Base-by-base conservation (phyloP, 2,797 vertebrate species). In the Karalla daura region DNA sequence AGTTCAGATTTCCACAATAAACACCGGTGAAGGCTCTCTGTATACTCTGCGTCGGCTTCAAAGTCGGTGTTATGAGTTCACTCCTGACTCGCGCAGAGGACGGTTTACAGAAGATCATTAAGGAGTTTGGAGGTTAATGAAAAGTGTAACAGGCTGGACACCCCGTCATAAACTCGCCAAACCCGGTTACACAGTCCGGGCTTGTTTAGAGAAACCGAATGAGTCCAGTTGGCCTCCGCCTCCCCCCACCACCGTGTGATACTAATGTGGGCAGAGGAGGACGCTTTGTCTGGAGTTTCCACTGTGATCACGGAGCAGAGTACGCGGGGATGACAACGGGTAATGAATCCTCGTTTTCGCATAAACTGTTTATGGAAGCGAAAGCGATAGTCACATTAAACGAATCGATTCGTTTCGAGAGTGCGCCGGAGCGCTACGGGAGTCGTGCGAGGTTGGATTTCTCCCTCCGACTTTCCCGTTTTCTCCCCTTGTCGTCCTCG, bases 401-500 rank as follows among this genome's bases (percentile, higher is more conserved):
- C 21, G 10, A 61, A 68, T 37, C 2, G 5, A 63, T 60, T 32
- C 64, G 1, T n/a, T n/a, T n/a, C n/a, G n/a, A n/a, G n/a, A n/a
- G n/a, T n/a, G n/a, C n/a, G n/a, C n/a, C n/a, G n/a, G n/a, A n/a
- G n/a, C n/a, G n/a, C n/a, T n/a, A n/a, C n/a, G n/a, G n/a, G n/a
- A n/a, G n/a, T n/a, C n/a, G n/a, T n/a, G n/a, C n/a, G n/a, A n/a
- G n/a, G n/a, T n/a, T n/a, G n/a, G n/a, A n/a, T n/a, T n/a, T n/a
- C n/a, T n/a, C n/a, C n/a, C n/a, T n/a, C n/a, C n/a, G 76, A 87
- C 84, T 88, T 91, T 83, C 59, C 58, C 8, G 5, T 80, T 74
- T 81, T 82, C 83, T 86, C 81, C 45, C 46, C 60, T 74, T 82
- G 63, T 64, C 70, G 61, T 40, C 60, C 41, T n/a, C 54, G 40